Evolutionary conservation across 1,140 invertebrate species (phyloP).

Genomic region (Drosophila sp.): DNA sequence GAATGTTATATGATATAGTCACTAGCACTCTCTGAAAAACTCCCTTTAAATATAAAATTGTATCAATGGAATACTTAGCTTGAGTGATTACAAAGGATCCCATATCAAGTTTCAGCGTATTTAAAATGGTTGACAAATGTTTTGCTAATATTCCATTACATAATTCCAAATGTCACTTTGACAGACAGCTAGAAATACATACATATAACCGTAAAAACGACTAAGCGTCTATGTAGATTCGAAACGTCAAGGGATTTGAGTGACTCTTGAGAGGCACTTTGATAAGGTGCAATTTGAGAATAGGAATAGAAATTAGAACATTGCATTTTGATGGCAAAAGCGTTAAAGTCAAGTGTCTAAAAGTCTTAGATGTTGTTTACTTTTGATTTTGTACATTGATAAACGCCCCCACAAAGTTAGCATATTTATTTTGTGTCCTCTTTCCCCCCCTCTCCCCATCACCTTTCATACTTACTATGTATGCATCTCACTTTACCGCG

Average conservation of each 20-base stretch:
- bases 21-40: no score
- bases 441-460: not conserved
- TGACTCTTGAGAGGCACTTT: slow-evolving; percentile 73
- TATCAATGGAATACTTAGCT: no score
- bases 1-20: no score
- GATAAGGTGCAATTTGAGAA: slow-evolving; percentile 66
- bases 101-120: no score
- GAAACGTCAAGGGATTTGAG: slow-evolving; percentile 66
- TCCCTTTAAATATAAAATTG: no score
- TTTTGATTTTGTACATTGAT: slow-evolving; percentile 73
- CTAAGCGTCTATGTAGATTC: no score
- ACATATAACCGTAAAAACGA: no score
- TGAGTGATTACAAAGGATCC: no score
- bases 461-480: not conserved
- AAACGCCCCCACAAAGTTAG: slow-evolving; percentile 64
- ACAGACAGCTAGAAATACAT: no score
- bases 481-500: slow-evolving; percentile 1
- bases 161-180: no score
- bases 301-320: slow-evolving; percentile 63
- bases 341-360: not conserved
- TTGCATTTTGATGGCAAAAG: slow-evolving; percentile 32
- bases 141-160: no score
- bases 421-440: slow-evolving; percentile 74
- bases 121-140: no score
- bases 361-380: slow-evolving; percentile 44